Percentiles rank a stretch among this genome's conserved stretches.
Evolutionary conservation across 2,113 vertebrate genomes (phyloP).

Genomic region (Rhynchomys soricoides): DNA sequence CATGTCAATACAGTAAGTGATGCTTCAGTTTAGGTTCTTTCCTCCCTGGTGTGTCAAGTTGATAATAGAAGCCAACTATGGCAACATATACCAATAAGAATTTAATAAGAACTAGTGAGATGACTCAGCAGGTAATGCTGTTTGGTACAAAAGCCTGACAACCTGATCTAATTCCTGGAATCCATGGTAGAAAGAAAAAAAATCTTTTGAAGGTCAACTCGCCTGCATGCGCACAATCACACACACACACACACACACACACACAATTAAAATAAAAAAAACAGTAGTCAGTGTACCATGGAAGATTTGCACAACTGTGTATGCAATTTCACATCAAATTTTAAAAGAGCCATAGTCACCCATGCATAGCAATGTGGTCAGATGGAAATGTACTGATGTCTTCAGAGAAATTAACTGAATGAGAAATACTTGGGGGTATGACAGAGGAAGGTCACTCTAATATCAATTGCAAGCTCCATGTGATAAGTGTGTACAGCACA

Average conservation of each 20-base stretch:
- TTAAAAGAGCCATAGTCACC: not conserved
- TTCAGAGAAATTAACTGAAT: not conserved
- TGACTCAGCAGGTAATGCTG: not conserved
- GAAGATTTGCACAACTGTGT: slow-evolving; percentile 7
- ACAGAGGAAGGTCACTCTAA: not conserved
- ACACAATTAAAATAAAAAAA: not conserved
- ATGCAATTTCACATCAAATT: slow-evolving; percentile 24
- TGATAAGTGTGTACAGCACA: not conserved
- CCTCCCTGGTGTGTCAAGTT: not conserved
- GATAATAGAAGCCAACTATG: not conserved
- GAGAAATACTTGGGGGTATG: not conserved
- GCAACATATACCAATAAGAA: not conserved
- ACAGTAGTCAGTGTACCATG: not conserved
- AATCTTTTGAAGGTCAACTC: not conserved
- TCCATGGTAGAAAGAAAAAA: not conserved
- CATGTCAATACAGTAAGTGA: not conserved
- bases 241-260: rapidly evolving
- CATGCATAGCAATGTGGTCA: not conserved
- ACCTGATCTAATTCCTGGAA: not conserved
- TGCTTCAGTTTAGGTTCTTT: not conserved
- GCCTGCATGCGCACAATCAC: rapidly evolving
- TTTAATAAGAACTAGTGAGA: not conserved
- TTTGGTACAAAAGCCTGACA: not conserved
- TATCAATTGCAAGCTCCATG: not conserved
- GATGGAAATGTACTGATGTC: not conserved